Evolutionary conservation across 2,113 vertebrate genomes (phyloP).

Genomic region (Mola mola): DNA sequence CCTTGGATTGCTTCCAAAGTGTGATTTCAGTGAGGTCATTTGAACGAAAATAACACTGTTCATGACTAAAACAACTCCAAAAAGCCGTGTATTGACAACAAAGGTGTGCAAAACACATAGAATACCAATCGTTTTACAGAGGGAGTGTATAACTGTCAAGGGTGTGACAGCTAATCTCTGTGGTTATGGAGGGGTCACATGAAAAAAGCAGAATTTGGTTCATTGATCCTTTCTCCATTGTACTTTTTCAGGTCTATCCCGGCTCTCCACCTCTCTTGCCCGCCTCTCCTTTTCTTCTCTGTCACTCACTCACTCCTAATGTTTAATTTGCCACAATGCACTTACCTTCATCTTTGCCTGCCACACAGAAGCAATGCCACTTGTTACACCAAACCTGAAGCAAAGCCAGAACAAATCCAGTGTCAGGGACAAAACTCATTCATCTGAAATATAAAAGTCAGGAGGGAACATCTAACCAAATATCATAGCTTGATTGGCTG

Average conservation of each 20-base stretch:
- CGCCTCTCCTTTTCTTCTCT: constrained; percentile 27
- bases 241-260: neutral
- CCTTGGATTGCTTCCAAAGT: no score
- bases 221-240: constrained; percentile 44
- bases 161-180: constrained; percentile 56
- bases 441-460: no score
- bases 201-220: constrained; percentile 36
- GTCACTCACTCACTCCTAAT: constrained; percentile 43
- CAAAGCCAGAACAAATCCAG: constrained; percentile 4
- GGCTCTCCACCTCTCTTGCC: neutral
- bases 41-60: constrained; percentile 12
- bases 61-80: neutral
- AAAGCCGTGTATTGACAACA: neutral
- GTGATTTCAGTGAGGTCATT: constrained; percentile 14
- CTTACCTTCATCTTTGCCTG: constrained; percentile 32
- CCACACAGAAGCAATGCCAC: constrained; percentile 26
- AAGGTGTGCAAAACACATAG: constrained; percentile 2
- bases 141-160: constrained; percentile 38
- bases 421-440: neutral
- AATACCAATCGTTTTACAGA: constrained; percentile 20
- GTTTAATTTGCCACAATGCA: constrained; percentile 27
- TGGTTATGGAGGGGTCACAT: constrained; percentile 52
- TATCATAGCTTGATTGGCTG: no score
- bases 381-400: constrained; percentile 29
- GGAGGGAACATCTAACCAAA: no score